A percentile compares a stretch with the other conserved stretches of the same genome.
These are phyloP conservation scores for Phymorhynchus buccinoides DNA, from an alignment of 1,140 invertebrate genomes.

Conservation along the genomic window DNA sequence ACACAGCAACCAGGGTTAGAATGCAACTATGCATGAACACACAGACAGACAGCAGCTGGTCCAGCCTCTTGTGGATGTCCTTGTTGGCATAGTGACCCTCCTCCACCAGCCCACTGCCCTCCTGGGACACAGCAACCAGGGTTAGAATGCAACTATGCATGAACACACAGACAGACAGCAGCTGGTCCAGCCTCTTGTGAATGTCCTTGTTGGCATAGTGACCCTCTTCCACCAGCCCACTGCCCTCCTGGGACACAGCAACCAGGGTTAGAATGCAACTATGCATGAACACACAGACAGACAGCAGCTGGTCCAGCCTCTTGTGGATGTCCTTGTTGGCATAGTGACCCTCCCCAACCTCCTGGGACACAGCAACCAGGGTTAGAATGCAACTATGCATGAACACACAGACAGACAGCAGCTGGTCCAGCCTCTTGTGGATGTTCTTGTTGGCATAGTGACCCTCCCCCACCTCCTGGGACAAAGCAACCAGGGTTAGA, in stretches of 20 bases:
- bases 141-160: no score
- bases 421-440: slow-evolving; percentile 87
- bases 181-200: slow-evolving; percentile 87
- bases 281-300: no score
- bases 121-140: no score
- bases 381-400: no score
- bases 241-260: slow-evolving; percentile 82
- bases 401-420: no score
- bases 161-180: no score
- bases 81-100: slow-evolving; percentile 84
- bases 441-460: slow-evolving; percentile 84
- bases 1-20: no score
- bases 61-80: slow-evolving; percentile 83
- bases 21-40: no score
- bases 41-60: no score
- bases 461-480: slow-evolving; percentile 80
- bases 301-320: slow-evolving; percentile 91
- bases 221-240: slow-evolving; percentile 84
- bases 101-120: slow-evolving; percentile 85
- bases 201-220: slow-evolving; percentile 84
- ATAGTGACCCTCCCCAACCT: slow-evolving; percentile 84
- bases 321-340: slow-evolving; percentile 81
- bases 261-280: no score
- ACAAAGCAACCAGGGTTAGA: no score
- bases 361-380: neutral